Evolutionary conservation across 1,140 invertebrate genomes (phyloP).

Genomic region (Papilio aristodemus): DNA sequence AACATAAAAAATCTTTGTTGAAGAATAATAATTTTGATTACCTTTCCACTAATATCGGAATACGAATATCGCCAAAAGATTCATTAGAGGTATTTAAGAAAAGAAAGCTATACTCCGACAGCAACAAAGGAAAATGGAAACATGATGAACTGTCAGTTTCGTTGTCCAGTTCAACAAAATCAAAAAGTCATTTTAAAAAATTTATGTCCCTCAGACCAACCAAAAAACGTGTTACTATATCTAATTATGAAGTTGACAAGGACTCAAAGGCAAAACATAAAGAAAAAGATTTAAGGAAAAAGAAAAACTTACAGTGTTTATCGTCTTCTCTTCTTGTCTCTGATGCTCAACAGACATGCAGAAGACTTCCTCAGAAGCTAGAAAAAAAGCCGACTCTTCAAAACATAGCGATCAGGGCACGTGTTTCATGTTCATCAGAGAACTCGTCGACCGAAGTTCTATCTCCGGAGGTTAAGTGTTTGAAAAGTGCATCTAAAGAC

Average conservation of each 20-base stretch:
- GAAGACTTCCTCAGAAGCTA: neutral
- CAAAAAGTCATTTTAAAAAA: constrained; percentile 4
- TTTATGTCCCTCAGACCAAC: neutral
- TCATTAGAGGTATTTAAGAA: constrained; percentile 63
- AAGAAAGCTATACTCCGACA: constrained; percentile 52
- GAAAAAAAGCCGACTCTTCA: constrained; percentile 10
- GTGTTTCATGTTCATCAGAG: neutral
- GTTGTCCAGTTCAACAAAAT: neutral
- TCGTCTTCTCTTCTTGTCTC: neutral
- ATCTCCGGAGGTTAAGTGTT: neutral
- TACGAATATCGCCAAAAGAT: constrained; percentile 58
- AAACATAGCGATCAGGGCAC: neutral
- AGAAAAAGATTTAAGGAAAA: neutral
- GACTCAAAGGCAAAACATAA: neutral
- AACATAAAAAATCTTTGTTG: constrained; percentile 28
- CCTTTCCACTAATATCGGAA: constrained; percentile 24
- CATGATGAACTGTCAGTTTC: constrained; percentile 20
- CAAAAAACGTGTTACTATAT: constrained; percentile 23
- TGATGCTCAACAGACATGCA: neutral
- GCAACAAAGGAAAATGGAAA: constrained; percentile 53
- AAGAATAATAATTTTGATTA: constrained; percentile 23
- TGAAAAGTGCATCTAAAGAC: constrained; percentile 1
- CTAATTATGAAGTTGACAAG: constrained; percentile 21
- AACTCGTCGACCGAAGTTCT: neutral
- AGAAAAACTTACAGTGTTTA: constrained; percentile 10